These are phyloP conservation scores for Pediacus dermestoides DNA, from an alignment of 2,888 invertebrate genomes.

Conservation along the genomic window DNA sequence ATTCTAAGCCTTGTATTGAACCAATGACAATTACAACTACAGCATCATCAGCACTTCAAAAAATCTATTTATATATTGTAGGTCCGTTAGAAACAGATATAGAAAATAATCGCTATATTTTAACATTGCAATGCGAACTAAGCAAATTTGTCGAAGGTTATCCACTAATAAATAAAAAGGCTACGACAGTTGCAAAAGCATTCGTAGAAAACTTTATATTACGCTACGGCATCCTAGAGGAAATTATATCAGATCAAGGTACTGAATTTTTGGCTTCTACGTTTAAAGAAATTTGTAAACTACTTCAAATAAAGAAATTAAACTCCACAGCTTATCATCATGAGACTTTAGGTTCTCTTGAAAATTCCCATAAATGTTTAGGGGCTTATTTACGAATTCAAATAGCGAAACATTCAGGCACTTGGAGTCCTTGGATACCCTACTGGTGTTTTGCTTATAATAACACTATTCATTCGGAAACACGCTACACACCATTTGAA, in stretches of 20 bases:
- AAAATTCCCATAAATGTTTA: slow-evolving; percentile 22
- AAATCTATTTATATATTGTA: slow-evolving; percentile 21
- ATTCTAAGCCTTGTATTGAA: no score
- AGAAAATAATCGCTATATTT: slow-evolving; percentile 14
- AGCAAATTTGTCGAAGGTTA: slow-evolving; percentile 12
- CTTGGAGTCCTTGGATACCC: slow-evolving; percentile 12
- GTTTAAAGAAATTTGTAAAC: slow-evolving; percentile 17
- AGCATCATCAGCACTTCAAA: slow-evolving; percentile 21
- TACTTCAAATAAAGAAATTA: slow-evolving; percentile 16
- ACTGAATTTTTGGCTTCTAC: slow-evolving; percentile 11
- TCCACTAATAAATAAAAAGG: slow-evolving; percentile 10
- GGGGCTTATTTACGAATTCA: slow-evolving; percentile 18
- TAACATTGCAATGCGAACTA: slow-evolving; percentile 13
- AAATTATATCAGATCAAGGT: slow-evolving; percentile 19
- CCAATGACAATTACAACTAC: no score
- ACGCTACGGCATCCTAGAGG: slow-evolving; percentile 16
- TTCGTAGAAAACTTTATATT: slow-evolving; percentile 16
- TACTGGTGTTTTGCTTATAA: slow-evolving; percentile 16
- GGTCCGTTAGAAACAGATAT: slow-evolving; percentile 17
- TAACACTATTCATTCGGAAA: slow-evolving; percentile 11
- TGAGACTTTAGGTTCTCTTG: slow-evolving; percentile 16
- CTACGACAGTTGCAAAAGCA: slow-evolving; percentile 10
- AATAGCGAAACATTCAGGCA: slow-evolving; percentile 10
- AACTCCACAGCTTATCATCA: slow-evolving; percentile 17
- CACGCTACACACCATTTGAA: slow-evolving; percentile 10